Evolutionary conservation across 2,888 invertebrate genomes (phyloP), one percentile per base, ranked within the genome.

Genomic region (Harpalus rubripes): DNA sequence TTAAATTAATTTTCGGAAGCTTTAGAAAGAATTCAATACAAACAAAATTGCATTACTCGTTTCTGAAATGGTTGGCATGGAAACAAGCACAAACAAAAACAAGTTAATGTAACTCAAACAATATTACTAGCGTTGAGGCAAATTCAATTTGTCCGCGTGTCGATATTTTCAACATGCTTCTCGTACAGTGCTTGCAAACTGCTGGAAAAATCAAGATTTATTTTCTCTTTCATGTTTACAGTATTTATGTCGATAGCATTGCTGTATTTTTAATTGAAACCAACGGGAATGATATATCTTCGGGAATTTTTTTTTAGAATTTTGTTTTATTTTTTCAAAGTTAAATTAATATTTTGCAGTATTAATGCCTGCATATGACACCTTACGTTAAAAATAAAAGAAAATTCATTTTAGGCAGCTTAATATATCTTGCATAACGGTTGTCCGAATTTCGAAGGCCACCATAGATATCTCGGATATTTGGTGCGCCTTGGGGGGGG

Each of bases 131-230:
- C 68, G 68, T 15, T 68, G 39, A 68, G 68, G 72, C 44, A 74
- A 74, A 74, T 44, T 74, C 72, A 74, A 74, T 74, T 74, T 74
- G 72, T 44, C 72, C 22, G 72, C 44, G 72, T 74, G 72, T 74
- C 72, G 72, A 74, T 74, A 74, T 74, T 74, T 74, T 74, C 72
- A 74, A 74, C 72, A 74, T 74, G 72, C 22, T 74, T 68, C 72
- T 12, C 7, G 16, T 44, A 18, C 72, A 74, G 41, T 7, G 41
- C 15, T 16, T 15, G 68, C 22, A 65, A 68, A 68, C 63, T 68
- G 68, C 68, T 39, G 68, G 39, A 41, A 16, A 44, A 74, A 74
- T 74, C 41, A 74, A 74, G 72, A 74, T 74, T 74, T 74, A 74
- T 74, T 74, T 74, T 32, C 68, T 68, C 12, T 68, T 63, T 12